Evolutionary conservation across 1,140 invertebrate species (phyloP).

Genomic region (Drosophila bipectinata): DNA sequence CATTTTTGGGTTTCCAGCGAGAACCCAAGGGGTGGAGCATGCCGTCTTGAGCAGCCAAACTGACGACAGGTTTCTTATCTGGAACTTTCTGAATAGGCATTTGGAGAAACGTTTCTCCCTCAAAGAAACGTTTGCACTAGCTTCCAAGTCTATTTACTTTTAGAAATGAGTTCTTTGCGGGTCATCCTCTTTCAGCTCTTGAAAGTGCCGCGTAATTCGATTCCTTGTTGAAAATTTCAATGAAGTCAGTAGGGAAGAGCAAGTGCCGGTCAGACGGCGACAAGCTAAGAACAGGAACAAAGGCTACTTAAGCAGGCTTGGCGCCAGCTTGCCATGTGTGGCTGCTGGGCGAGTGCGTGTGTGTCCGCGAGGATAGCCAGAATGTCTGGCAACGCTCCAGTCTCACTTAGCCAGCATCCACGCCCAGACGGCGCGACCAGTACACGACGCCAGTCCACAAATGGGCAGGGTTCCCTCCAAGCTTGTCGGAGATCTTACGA

Average conservation of each 20-base stretch:
- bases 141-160: background rate
- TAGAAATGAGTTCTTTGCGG: background rate
- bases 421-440: slow-evolving; percentile 64
- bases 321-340: slow-evolving; percentile 54
- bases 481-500: background rate
- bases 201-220: slow-evolving; percentile 62
- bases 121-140: background rate
- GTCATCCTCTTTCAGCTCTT: slow-evolving; percentile 32
- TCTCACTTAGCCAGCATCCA: slow-evolving; percentile 54
- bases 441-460: slow-evolving; percentile 46
- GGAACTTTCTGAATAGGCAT: too few relatives aligned
- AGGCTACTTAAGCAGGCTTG: slow-evolving; percentile 66
- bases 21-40: slow-evolving; percentile 34
- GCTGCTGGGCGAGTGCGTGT: background rate
- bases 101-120: background rate
- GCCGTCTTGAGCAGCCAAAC: slow-evolving; percentile 52
- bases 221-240: slow-evolving; percentile 8
- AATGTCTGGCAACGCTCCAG: slow-evolving; percentile 77
- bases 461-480: background rate
- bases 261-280: slow-evolving; percentile 55
- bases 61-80: slow-evolving; percentile 36
- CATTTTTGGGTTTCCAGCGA: slow-evolving; percentile 23
- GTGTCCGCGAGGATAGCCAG: slow-evolving; percentile 45
- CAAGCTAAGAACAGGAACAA: slow-evolving; percentile 55
- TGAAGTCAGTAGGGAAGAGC: slow-evolving; percentile 25